phyloP scores from a whole-genome alignment of 2,797 vertebrate genomes.

The Channallabes apus region DNA sequence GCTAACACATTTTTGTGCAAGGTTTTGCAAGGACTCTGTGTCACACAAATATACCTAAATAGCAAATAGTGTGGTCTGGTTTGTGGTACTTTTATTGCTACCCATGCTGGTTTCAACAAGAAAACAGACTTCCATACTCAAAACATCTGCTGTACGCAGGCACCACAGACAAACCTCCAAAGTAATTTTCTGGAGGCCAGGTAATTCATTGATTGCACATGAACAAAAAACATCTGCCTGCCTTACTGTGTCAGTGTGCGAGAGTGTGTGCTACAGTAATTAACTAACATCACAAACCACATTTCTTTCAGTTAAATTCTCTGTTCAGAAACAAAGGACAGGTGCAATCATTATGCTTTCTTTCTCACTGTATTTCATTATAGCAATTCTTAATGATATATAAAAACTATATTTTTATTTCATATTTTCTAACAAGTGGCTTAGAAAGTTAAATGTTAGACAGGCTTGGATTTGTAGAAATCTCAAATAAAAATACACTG shows the following conservation, averaged over 20 bases:
- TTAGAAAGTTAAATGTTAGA: background rate
- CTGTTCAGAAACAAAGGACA: slow-evolving; percentile 60
- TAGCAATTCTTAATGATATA: background rate
- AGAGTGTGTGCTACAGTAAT: slow-evolving; percentile 53
- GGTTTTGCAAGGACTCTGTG: slow-evolving; percentile 14
- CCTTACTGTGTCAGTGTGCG: slow-evolving; percentile 26
- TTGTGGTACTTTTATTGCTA: slow-evolving; percentile 52
- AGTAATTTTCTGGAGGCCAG: slow-evolving; percentile 26
- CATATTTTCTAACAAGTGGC: background rate
- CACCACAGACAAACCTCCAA: slow-evolving; percentile 22
- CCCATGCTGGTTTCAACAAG: slow-evolving; percentile 47
- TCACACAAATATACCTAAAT: slow-evolving; percentile 40
- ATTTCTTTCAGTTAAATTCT: slow-evolving; percentile 57
- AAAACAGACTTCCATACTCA: slow-evolving; percentile 45
- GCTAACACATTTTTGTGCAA: slow-evolving; percentile 35
- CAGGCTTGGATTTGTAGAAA: background rate
- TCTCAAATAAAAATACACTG: background rate
- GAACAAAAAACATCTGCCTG: slow-evolving; percentile 54
- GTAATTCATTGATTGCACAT: slow-evolving; percentile 49
- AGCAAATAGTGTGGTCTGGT: slow-evolving; percentile 49
- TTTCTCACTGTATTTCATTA: slow-evolving; percentile 59
- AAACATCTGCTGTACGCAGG: slow-evolving; percentile 50
- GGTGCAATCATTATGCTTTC: slow-evolving; percentile 63
- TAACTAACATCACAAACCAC: slow-evolving; percentile 57
- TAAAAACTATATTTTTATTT: background rate